phyloP scores from a whole-genome alignment of 2,888 invertebrate species.

The Ormyrus pomaceus region DNA sequence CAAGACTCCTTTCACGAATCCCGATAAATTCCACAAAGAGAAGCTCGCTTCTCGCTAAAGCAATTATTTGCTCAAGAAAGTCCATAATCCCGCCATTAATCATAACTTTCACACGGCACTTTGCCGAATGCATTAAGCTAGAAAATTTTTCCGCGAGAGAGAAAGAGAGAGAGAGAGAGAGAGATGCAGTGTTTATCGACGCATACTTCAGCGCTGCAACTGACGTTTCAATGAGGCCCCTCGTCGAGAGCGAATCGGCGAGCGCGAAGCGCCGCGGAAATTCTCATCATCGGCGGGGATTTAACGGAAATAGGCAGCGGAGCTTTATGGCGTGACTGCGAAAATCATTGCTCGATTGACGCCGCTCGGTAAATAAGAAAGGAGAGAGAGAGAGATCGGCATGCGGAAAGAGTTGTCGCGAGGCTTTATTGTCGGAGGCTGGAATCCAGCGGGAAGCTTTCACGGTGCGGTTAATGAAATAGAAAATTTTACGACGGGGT shows the following conservation, averaged over 20 bases:
- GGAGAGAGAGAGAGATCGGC: not conserved
- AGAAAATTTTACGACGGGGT: too few relatives aligned
- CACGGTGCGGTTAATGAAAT: too few relatives aligned
- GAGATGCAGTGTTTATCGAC: not conserved
- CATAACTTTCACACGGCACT: too few relatives aligned
- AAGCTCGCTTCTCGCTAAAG: too few relatives aligned
- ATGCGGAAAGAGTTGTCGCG: not conserved
- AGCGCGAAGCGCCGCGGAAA: not conserved
- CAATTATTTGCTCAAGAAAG: too few relatives aligned
- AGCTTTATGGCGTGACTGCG: conserved; percentile 3
- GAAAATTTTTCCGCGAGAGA: not conserved
- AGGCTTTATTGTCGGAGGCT: not conserved
- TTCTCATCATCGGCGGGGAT: not conserved
- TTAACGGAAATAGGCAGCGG: conserved; percentile 3
- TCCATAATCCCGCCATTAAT: too few relatives aligned
- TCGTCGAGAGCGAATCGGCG: not conserved
- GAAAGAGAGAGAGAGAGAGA: not conserved
- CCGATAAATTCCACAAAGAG: too few relatives aligned
- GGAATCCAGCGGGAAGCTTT: too few relatives aligned
- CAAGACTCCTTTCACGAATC: too few relatives aligned
- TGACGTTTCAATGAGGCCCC: conserved; percentile 12
- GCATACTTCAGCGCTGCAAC: not conserved
- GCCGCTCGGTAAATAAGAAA: too few relatives aligned
- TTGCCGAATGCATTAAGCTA: too few relatives aligned
- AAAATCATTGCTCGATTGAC: conserved; percentile 17